These are phyloP conservation scores for Syngnathus floridae DNA, from an alignment of 2,113 vertebrate genomes.

Conservation along the genomic window DNA sequence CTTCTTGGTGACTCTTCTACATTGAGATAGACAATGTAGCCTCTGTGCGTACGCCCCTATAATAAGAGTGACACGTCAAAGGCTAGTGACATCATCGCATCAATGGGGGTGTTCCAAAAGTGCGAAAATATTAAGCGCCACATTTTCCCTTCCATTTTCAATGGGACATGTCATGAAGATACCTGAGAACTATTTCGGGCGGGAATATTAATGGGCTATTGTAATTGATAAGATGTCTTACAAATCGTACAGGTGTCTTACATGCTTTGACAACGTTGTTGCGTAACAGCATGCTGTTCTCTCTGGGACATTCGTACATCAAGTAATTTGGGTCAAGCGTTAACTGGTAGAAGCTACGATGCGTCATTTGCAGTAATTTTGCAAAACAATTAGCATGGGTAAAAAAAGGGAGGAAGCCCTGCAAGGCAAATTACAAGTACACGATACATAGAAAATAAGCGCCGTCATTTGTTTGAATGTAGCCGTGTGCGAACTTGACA, in stretches of 20 bases:
- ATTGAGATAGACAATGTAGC: constrained; percentile 41
- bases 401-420: background rate
- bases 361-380: background rate
- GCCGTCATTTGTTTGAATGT: constrained; percentile 23
- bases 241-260: too few species aligned
- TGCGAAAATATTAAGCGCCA: background rate
- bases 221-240: too few species aligned
- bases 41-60: constrained; percentile 37
- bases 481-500: constrained; percentile 47
- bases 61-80: constrained; percentile 1
- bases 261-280: too few species aligned
- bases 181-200: too few species aligned
- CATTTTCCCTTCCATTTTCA: background rate
- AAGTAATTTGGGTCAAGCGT: background rate
- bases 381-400: background rate
- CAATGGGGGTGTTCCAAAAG: background rate
- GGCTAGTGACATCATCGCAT: background rate
- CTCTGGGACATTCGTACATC: background rate
- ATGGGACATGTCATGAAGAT: background rate
- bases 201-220: too few species aligned
- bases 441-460: constrained; percentile 11
- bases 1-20: constrained; percentile 33
- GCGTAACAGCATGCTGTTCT: too few species aligned
- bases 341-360: background rate
- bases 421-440: background rate